Percentiles rank a stretch among this genome's conserved stretches.
These are phyloP conservation scores for Micropoecilia bifurca DNA, from an alignment of 2,797 vertebrate genomes.

Conservation along the genomic window DNA sequence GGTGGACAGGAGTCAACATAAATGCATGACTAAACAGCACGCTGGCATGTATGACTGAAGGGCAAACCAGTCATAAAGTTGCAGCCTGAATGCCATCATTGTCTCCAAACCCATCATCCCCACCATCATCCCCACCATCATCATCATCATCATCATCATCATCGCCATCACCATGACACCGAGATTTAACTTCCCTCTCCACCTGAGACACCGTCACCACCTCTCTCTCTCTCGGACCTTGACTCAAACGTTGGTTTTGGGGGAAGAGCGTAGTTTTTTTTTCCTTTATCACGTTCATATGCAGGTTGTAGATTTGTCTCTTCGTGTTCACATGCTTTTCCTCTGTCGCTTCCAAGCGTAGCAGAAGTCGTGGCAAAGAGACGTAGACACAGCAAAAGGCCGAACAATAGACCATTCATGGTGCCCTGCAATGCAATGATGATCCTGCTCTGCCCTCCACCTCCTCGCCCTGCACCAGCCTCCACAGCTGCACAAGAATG, in stretches of 20 bases:
- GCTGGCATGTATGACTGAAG: conserved; percentile 64
- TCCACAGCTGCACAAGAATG: conserved; percentile 88
- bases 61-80: conserved; percentile 61
- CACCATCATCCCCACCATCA: conserved; percentile 57
- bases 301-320: conserved; percentile 15
- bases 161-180: conserved; percentile 45
- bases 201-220: conserved; percentile 43
- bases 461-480: conserved; percentile 74
- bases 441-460: conserved; percentile 76
- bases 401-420: conserved; percentile 86
- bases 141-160: conserved; percentile 54
- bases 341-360: conserved; percentile 31
- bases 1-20: conserved; percentile 41
- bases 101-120: conserved; percentile 63
- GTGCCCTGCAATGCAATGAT: conserved; percentile 80
- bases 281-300: not conserved
- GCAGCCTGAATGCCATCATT: conserved; percentile 72
- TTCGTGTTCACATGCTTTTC: conserved; percentile 19
- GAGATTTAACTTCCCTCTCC: conserved; percentile 46
- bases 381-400: conserved; percentile 70
- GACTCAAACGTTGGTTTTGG: not conserved
- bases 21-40: conserved; percentile 67
- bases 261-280: not conserved
- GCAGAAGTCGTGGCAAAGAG: conserved; percentile 60
- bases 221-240: not conserved